Base-by-base conservation (phyloP, 1,140 invertebrate genomes). In the Agraylea sexmaculata region DNA sequence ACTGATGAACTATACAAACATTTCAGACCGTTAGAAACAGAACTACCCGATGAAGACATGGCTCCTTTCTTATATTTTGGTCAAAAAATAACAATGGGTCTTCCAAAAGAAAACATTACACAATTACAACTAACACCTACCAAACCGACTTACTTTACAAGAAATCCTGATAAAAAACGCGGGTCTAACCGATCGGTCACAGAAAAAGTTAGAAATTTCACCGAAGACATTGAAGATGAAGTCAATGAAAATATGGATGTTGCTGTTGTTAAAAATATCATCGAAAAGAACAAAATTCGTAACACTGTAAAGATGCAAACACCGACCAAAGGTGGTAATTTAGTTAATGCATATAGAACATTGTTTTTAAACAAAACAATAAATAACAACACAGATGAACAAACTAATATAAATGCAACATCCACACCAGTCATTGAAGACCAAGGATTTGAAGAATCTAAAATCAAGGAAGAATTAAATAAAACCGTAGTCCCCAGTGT, bases 21-120 rank as follows among this genome's bases (percentile, higher is more conserved):
- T 41, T 77, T 75, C 49, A 53, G 70, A 13, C 74, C 73, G 0
- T 62, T 77, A 5, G 74, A 77, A 53, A 61, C 66, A 8, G 73
- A 77, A 51, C 57, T 77, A 28, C 70, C 72, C 0, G 68, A 72
- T 20, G 76, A 78, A 52, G 76, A 78, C 46, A 71, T 78, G 61
- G 71, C 74, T 30, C 76, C 77, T 23, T 80, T 79, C 55, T 59
- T 78, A n/a, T 75, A 69, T 46, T 80, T 80, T 54, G 77, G 77
- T 0, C 73, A 78, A 52, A 78, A 79, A 52, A 41, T 79, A n/a
- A 64, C 59, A 1, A 57, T 60, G 7, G 54, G 41, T 28, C 40
- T 47, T n/a, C 60, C 64, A 18, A 60, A 41, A 43, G 62, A 43
- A 19, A 43, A 67, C 42, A 55, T 63, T 46, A 64, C 58, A 3